Conservation (phyloP, 1,140 invertebrate species). For the Eurosta solidaginis region DNA sequence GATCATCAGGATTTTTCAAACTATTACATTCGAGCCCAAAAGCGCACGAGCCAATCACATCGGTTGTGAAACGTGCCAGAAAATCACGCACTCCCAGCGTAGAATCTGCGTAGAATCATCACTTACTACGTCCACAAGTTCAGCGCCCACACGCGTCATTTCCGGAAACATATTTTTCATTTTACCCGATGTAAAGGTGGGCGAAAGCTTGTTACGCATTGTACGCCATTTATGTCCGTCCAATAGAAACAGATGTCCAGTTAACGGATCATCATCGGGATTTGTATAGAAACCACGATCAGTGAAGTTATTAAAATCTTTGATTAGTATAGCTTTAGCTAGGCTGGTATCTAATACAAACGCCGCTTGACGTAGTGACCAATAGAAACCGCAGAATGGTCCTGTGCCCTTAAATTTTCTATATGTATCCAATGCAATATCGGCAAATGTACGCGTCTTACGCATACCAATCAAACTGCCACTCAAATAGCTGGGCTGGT, state of each 20-base stretch:
- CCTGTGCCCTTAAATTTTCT: slow-evolving; percentile 48
- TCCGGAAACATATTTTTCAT: slow-evolving; percentile 64
- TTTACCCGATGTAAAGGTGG: slow-evolving; percentile 66
- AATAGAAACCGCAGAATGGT: slow-evolving; percentile 46
- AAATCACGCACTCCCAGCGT: slow-evolving; percentile 64
- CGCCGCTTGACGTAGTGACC: slow-evolving; percentile 37
- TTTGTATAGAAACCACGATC: slow-evolving; percentile 62
- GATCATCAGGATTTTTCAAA: slow-evolving; percentile 58
- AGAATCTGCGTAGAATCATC: slow-evolving; percentile 16
- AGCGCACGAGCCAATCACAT: slow-evolving; percentile 64
- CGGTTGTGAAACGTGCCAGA: slow-evolving; percentile 66
- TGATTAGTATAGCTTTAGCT: slow-evolving; percentile 49
- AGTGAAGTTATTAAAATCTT: slow-evolving; percentile 51
- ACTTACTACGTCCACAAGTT: slow-evolving; percentile 45
- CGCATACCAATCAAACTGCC: slow-evolving; percentile 27
- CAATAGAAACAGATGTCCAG: slow-evolving; percentile 61
- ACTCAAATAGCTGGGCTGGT: not conserved
- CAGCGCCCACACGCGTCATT: slow-evolving; percentile 49
- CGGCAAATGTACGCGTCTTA: not conserved
- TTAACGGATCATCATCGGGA: slow-evolving; percentile 63
- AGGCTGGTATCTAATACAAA: slow-evolving; percentile 46
- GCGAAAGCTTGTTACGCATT: slow-evolving; percentile 63
- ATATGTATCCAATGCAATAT: slow-evolving; percentile 38
- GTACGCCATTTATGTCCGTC: slow-evolving; percentile 63
- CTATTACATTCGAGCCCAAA: slow-evolving; percentile 63